Conservation (phyloP, 1,140 invertebrate species). For the Pomacea maculata region DNA sequence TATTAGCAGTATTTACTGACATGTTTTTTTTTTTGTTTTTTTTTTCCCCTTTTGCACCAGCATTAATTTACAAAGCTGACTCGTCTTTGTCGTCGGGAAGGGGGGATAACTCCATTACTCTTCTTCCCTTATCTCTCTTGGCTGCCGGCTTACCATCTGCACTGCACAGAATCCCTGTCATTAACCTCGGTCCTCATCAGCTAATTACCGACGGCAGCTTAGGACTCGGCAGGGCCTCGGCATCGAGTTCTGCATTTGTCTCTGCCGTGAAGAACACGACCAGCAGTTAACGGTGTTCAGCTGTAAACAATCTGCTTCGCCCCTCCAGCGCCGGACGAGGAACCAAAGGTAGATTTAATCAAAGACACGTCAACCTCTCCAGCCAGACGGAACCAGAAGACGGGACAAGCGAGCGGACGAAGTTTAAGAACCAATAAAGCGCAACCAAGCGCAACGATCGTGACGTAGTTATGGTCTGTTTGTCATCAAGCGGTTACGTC, state of each 20-base stretch:
- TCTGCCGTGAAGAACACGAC: background rate
- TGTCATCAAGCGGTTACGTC: background rate
- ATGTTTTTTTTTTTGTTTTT: too few species aligned
- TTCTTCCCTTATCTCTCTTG: background rate
- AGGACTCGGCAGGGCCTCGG: background rate
- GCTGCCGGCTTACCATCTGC: background rate
- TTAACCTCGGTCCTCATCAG: conserved; percentile 3
- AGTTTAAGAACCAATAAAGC: conserved; percentile 7
- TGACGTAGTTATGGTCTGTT: background rate
- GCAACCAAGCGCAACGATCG: background rate
- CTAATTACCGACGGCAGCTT: background rate
- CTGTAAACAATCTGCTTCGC: background rate
- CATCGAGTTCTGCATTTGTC: background rate
- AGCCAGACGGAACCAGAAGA: background rate
- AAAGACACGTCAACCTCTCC: background rate
- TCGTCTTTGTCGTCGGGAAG: too few species aligned
- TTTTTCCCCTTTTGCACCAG: too few species aligned
- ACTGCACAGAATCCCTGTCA: background rate
- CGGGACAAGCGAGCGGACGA: background rate
- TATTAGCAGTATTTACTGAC: too few species aligned
- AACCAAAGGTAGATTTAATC: background rate
- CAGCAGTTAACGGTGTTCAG: background rate
- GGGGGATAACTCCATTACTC: background rate
- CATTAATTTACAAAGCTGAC: too few species aligned
- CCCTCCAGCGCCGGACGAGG: background rate